Evolutionary conservation across 2,113 vertebrate genomes (phyloP).

Genomic region (Apodemus speciosus): DNA sequence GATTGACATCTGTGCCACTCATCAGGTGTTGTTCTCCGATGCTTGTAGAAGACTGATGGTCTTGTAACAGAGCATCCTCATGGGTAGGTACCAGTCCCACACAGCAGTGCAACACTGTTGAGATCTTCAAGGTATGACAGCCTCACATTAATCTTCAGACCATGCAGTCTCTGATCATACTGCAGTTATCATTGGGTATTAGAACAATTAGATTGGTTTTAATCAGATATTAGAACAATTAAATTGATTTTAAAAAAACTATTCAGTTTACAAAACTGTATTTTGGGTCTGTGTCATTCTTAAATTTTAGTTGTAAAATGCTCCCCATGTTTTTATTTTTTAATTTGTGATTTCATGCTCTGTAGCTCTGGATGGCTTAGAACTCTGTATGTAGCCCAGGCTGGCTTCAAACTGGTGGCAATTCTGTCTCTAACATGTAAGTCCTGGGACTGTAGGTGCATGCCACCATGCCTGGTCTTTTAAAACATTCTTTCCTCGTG

Average conservation of each 20-base stretch:
- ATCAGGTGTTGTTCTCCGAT: neutral
- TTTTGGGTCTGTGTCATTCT: slow-evolving; percentile 5
- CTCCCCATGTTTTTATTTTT: neutral
- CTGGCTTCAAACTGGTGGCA: neutral
- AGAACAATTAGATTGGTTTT: too few relatives aligned
- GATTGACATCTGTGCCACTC: neutral
- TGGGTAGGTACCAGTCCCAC: neutral
- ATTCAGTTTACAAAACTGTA: neutral
- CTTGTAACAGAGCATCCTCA: neutral
- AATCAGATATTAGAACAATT: neutral
- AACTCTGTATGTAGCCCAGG: neutral
- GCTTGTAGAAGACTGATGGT: neutral
- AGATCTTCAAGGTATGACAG: neutral
- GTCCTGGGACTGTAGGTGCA: neutral
- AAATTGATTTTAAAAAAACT: neutral
- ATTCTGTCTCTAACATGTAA: neutral
- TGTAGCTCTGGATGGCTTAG: neutral
- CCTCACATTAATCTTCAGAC: neutral
- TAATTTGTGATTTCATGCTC: neutral
- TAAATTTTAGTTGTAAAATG: slow-evolving; percentile 15
- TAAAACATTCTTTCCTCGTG: neutral
- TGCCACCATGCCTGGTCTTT: neutral
- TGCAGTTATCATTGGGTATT: neutral
- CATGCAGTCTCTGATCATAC: neutral
- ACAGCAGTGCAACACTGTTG: neutral